phyloP scores from a whole-genome alignment of 2,113 vertebrate species.

The Gila orcuttii region DNA sequence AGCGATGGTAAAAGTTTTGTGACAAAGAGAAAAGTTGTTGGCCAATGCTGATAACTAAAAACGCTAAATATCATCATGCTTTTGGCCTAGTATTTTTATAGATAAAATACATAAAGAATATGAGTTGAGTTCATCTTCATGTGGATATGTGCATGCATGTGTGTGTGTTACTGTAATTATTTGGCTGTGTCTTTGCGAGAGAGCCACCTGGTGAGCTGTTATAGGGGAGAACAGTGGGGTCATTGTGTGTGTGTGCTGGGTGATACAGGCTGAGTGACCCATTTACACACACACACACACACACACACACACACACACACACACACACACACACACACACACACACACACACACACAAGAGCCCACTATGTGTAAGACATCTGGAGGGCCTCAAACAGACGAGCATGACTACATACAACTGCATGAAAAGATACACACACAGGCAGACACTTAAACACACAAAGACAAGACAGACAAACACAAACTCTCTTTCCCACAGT shows the following conservation, averaged over 20 bases:
- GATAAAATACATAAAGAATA: not conserved
- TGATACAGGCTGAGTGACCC: slow-evolving; percentile 75
- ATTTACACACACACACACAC: slow-evolving; percentile 35
- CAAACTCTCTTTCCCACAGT: slow-evolving; percentile 6
- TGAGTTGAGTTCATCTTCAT: slow-evolving; percentile 15
- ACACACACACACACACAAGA: slow-evolving; percentile 17
- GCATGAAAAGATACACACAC: slow-evolving; percentile 38
- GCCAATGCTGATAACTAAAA: not conserved
- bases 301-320: slow-evolving; percentile 8
- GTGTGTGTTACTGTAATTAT: slow-evolving; percentile 55
- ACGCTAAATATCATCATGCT: not conserved
- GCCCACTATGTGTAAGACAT: slow-evolving; percentile 59
- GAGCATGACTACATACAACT: slow-evolving; percentile 22
- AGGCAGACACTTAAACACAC: slow-evolving; percentile 34
- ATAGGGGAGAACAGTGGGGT: slow-evolving; percentile 76
- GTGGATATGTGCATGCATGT: slow-evolving; percentile 48
- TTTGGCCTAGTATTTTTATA: not conserved
- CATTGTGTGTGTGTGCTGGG: slow-evolving; percentile 72
- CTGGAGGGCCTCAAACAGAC: slow-evolving; percentile 24
- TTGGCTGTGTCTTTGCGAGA: slow-evolving; percentile 65
- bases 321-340: not conserved
- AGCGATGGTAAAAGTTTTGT: not conserved
- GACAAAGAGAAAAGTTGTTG: not conserved
- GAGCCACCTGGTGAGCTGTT: slow-evolving; percentile 75
- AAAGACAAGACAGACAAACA: slow-evolving; percentile 36